Conservation (phyloP, 2,888 invertebrate species). For the Sacculina carcini region DNA sequence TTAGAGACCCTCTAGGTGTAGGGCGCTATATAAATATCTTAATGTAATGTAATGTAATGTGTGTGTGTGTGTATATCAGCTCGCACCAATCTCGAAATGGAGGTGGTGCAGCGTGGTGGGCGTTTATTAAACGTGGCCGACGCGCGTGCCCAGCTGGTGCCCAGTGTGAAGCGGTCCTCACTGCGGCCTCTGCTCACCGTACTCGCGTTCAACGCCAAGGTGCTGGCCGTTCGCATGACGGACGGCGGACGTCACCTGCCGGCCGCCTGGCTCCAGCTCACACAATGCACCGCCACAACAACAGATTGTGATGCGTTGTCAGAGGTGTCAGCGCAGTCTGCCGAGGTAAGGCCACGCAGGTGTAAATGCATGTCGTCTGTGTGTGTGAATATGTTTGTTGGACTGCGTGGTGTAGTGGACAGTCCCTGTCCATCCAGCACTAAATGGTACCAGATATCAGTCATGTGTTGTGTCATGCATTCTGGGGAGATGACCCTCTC, state of each 20-base stretch:
- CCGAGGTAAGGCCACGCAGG: no score
- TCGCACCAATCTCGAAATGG: slow-evolving; percentile 70
- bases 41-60: no score
- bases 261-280: slow-evolving; percentile 17
- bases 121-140: slow-evolving; percentile 26
- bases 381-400: slow-evolving; percentile 3
- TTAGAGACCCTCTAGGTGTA: no score
- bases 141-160: slow-evolving; percentile 17
- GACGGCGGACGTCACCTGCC: slow-evolving; percentile 21
- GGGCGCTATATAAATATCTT: no score
- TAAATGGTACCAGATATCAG: no score
- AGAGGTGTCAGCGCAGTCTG: no score
- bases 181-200: slow-evolving; percentile 70
- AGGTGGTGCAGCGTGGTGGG: slow-evolving; percentile 68
- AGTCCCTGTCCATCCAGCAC: no score
- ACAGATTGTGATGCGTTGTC: slow-evolving; percentile 15
- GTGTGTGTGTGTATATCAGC: not conserved
- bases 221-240: slow-evolving; percentile 27
- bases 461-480: no score
- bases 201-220: slow-evolving; percentile 54
- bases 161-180: slow-evolving; percentile 40
- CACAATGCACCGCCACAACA: no score
- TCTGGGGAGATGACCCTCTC: no score
- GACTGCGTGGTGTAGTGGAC: no score
- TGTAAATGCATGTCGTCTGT: no score